phyloP scores from a whole-genome alignment of 1,140 invertebrate genomes.

The Nautilus pompilius region DNA sequence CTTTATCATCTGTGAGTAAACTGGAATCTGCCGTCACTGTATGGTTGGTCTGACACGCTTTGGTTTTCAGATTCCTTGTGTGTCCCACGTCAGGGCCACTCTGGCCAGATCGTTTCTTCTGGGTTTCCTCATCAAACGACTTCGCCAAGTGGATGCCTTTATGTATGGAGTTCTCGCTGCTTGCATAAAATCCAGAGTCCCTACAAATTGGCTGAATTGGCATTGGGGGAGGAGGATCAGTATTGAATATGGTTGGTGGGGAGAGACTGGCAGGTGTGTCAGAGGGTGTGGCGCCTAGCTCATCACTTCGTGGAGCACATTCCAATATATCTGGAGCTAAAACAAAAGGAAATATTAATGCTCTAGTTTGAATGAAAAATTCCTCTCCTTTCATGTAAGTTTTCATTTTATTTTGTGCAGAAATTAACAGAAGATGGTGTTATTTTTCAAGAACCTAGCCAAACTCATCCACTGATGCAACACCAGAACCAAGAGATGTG shows the following conservation, averaged over 20 bases:
- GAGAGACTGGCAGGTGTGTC: constrained; percentile 22
- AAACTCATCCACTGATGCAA: no score
- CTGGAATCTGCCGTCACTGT: constrained; percentile 10
- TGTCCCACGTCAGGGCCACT: not conserved
- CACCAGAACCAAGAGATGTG: no score
- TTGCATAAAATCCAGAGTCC: constrained; percentile 47
- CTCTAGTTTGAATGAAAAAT: no score
- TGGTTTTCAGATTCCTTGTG: not conserved
- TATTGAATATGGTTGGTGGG: constrained; percentile 11
- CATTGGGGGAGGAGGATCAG: not conserved
- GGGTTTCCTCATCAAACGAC: constrained; percentile 2
- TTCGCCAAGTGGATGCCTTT: not conserved
- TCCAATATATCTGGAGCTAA: constrained; percentile 19
- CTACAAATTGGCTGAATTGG: constrained; percentile 21
- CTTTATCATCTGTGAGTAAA: constrained; percentile 25
- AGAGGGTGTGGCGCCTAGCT: constrained; percentile 15
- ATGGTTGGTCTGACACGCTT: not conserved
- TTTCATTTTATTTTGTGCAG: no score
- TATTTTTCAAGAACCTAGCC: no score
- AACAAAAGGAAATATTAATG: constrained; percentile 5
- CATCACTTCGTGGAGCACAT: constrained; percentile 11
- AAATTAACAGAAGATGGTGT: no score
- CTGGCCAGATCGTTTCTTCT: not conserved
- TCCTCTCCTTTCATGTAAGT: no score
- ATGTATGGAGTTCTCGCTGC: constrained; percentile 23